Conservation (phyloP, 2,797 vertebrate species). For the Sebastiscus tertius region DNA sequence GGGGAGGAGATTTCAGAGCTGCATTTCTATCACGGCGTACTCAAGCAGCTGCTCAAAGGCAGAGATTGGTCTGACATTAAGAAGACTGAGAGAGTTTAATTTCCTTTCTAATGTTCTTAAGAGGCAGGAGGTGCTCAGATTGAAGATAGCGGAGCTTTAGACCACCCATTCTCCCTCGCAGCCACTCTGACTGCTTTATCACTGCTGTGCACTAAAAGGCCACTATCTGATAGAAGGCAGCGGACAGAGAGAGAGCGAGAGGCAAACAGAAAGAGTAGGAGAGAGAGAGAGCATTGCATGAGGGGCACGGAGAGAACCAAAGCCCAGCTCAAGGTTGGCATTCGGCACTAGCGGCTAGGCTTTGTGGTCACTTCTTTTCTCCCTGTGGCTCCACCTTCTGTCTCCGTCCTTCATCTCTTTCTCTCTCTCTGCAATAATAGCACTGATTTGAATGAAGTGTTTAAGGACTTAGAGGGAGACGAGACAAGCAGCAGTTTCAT, state of each 20-base stretch:
- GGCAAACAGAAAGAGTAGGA: constrained; percentile 15
- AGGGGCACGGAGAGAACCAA: constrained; percentile 22
- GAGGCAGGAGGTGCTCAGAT: constrained; percentile 78
- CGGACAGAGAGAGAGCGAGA: constrained; percentile 21
- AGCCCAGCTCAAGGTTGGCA: constrained; percentile 61
- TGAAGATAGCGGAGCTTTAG: constrained; percentile 73
- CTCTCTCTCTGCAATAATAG: constrained; percentile 9
- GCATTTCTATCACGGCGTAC: constrained; percentile 41
- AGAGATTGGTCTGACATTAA: constrained; percentile 72
- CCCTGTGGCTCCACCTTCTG: constrained; percentile 30
- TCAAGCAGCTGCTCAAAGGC: constrained; percentile 55
- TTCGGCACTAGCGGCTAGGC: constrained; percentile 37
- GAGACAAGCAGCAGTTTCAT: constrained; percentile 30
- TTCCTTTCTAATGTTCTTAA: constrained; percentile 81
- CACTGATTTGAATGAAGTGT: constrained; percentile 13
- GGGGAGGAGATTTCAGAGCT: constrained; percentile 46
- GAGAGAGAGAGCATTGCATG: constrained; percentile 11
- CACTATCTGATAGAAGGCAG: constrained; percentile 72
- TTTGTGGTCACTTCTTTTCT: constrained; percentile 41
- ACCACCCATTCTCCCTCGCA: constrained; percentile 59
- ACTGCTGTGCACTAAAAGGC: constrained; percentile 74
- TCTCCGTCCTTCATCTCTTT: background rate
- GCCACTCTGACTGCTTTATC: constrained; percentile 72
- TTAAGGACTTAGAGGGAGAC: constrained; percentile 21
- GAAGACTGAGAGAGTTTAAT: constrained; percentile 77